Evolutionary conservation across 1,140 invertebrate species (phyloP).

Genomic region (Doryteuthis pealeii): DNA sequence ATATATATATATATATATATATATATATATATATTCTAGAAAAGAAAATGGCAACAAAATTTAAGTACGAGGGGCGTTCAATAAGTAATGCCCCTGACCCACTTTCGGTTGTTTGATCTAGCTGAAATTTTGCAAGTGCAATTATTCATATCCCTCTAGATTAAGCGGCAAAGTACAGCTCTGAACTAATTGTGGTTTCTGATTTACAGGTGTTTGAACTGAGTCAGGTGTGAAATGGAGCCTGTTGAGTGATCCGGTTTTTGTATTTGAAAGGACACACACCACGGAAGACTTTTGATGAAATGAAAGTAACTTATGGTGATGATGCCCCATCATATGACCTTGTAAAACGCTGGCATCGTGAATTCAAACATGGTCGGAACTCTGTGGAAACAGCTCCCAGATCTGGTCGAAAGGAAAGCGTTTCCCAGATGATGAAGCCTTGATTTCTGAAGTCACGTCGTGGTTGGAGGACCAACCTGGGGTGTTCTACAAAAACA

Average conservation of each 20-base stretch:
- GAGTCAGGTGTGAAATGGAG: slow-evolving; percentile 4
- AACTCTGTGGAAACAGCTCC: no score
- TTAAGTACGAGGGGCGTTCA: neutral
- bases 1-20: no score
- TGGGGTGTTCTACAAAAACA: no score
- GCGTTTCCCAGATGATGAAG: no score
- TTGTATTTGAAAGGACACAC: slow-evolving; percentile 2
- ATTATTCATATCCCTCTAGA: neutral
- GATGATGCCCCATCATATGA: neutral
- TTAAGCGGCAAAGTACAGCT: neutral
- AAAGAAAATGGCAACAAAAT: no score
- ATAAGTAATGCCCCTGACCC: slow-evolving; percentile 1
- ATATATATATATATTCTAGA: no score
- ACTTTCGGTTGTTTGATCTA: neutral
- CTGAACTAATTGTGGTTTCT: slow-evolving; percentile 1
- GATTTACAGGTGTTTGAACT: neutral
- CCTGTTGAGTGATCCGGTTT: slow-evolving; percentile 5
- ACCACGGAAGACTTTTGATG: slow-evolving; percentile 1
- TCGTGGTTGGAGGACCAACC: no score
- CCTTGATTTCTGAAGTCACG: no score
- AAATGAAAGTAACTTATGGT: neutral
- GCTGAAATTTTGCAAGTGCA: neutral
- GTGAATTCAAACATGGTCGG: neutral
- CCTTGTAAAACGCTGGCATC: slow-evolving; percentile 7
- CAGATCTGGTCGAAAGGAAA: no score